These are phyloP conservation scores for Tetraodon nigroviridis DNA, from an alignment of 2,113 vertebrate species.

Conservation along the genomic window DNA sequence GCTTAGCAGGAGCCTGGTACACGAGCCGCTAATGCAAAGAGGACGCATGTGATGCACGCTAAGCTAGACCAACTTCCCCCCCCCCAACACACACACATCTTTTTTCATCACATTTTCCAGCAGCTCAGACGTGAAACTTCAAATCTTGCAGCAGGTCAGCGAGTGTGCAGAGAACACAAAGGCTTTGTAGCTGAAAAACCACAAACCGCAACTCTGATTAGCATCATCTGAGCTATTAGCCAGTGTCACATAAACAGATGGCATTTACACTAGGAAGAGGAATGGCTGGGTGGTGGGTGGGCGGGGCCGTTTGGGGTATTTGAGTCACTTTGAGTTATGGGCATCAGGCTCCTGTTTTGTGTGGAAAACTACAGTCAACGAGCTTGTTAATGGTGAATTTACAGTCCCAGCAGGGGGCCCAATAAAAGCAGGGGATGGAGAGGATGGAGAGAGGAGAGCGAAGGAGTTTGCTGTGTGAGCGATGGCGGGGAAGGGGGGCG, in stretches of 20 bases:
- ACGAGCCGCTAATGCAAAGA: slow-evolving; percentile 71
- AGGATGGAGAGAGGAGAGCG: slow-evolving; percentile 55
- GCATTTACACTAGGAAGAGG: slow-evolving; percentile 9
- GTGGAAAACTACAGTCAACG: slow-evolving; percentile 65
- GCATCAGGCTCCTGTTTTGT: slow-evolving; percentile 65
- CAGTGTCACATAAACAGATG: slow-evolving; percentile 16
- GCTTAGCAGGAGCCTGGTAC: slow-evolving; percentile 70
- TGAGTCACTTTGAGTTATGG: slow-evolving; percentile 64
- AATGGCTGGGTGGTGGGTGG: neutral
- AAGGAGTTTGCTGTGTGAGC: slow-evolving; percentile 4
- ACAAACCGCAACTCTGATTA: slow-evolving; percentile 16
- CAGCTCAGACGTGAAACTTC: slow-evolving; percentile 70
- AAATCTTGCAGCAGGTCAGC: slow-evolving; percentile 63
- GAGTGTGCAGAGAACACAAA: slow-evolving; percentile 37
- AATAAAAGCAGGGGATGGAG: slow-evolving; percentile 64
- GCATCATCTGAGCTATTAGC: slow-evolving; percentile 33
- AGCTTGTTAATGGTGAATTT: slow-evolving; percentile 73
- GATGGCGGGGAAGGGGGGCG: slow-evolving; percentile 7
- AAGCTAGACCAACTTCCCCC: slow-evolving; percentile 57
- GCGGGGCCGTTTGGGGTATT: slow-evolving; percentile 52
- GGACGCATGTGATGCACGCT: slow-evolving; percentile 73
- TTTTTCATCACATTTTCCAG: slow-evolving; percentile 35
- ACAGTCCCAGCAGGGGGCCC: slow-evolving; percentile 71
- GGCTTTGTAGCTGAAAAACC: slow-evolving; percentile 16
- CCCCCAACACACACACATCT: slow-evolving; percentile 9